Evolutionary conservation across 2,113 vertebrate species (phyloP), one percentile per base, ranked within the genome.

Genomic region (Panurus biarmicus): DNA sequence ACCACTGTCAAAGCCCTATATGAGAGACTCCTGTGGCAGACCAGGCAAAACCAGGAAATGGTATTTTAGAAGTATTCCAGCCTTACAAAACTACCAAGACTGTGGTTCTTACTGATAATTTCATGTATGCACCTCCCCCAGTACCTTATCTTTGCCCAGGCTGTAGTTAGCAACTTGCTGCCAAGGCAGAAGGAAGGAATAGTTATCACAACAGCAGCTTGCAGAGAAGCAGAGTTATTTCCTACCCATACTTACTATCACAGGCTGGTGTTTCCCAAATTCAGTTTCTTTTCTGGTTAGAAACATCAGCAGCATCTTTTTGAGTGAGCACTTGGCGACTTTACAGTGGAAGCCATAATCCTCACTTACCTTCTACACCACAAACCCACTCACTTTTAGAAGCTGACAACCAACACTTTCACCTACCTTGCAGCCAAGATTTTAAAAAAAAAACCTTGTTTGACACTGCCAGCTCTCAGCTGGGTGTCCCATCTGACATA

Each of bases 371-470:
- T 87, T 69, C 71, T 44, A 85, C 62, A 89, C 54, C 74, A 87
- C 73, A 93, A 87, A 82, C 74, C 78, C 62, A 85, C 82, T 65
- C 5, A 2, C 45, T 93, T 79, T 35, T 14, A 82, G 78, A 85
- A 79, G 74, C 5, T 87, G 90, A 93, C 81, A 92, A 93, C 81
- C 87, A 91, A 91, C 62, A 79, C 45, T 82, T 89, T 64, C 50
- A 93, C 26, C 45, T 36, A 38, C 24, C 54, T 61, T 82, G 36
- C 3, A 3, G 92, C 71, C 92, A 95, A 85, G 64, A 87, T 48
- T 75, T 53, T 0, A 11, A 67, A 71, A 51, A 74, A 54, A 35
- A 51, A 3, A 31, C 3, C 14, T 31, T 31, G 22, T 45, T 85
- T 91, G 38, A 82, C 57, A 72, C 26, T 25, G 26, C 40, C 53